These are phyloP conservation scores for Drosophila bocki DNA, from an alignment of 1,140 invertebrate genomes.

Conservation along the genomic window DNA sequence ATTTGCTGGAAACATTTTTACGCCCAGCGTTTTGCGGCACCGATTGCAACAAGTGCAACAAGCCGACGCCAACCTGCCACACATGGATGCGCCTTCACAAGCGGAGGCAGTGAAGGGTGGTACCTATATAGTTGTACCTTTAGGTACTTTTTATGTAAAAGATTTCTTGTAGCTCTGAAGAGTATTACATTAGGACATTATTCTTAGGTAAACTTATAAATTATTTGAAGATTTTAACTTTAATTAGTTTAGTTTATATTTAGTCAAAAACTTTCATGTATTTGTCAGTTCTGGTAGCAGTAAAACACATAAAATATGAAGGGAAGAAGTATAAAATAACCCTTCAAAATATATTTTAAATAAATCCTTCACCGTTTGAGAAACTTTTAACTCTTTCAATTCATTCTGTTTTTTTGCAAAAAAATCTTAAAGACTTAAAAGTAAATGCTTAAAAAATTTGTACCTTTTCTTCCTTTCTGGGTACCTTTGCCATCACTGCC, in stretches of 20 bases:
- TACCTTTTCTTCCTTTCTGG: not conserved
- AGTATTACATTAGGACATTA: no score
- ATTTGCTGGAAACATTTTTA: constrained; percentile 60
- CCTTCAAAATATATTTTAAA: not conserved
- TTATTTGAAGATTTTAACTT: no score
- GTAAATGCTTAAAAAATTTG: no score
- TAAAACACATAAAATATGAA: not conserved
- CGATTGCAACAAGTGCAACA: constrained; percentile 72
- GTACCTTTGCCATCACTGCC: constrained; percentile 1
- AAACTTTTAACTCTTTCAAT: not conserved
- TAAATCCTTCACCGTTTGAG: not conserved
- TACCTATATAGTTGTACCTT: not conserved
- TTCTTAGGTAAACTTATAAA: no score
- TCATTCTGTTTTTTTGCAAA: not conserved
- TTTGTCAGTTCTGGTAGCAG: no score
- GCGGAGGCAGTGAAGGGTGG: not conserved
- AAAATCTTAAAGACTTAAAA: not conserved
- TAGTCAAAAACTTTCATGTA: no score
- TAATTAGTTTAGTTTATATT: no score
- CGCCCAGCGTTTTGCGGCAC: constrained; percentile 43
- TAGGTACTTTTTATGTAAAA: not conserved
- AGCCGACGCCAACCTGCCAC: constrained; percentile 52
- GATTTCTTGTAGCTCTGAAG: no score
- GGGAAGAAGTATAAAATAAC: no score
- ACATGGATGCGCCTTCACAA: constrained; percentile 37